Evolutionary conservation across 2,888 invertebrate species (phyloP), one percentile per base, ranked within the genome.

Genomic region (Tethea ocularis): DNA sequence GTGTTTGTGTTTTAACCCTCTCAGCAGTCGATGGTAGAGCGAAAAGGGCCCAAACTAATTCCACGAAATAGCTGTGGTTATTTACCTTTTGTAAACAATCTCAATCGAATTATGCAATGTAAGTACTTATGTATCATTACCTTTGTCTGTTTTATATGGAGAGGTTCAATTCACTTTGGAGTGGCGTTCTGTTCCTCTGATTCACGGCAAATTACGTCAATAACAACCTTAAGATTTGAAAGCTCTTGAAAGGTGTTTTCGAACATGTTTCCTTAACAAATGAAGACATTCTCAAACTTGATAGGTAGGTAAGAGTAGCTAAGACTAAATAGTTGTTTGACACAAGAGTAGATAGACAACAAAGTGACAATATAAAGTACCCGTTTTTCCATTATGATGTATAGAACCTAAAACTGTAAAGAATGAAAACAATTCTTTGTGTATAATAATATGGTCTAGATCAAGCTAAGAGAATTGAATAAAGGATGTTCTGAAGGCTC

Each of bases 381-480:
- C 8, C 6, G 29, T 7, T 29, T 29, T 29, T 33, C 13, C 33
- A 13, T 13, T 1, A 33, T 1, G 2, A 13, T 3, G 33, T 33
- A 33, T n/a, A 6, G 33, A 5, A 38, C n/a, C n/a, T 10, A 38
- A 38, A 38, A 46, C 46, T 20, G 8, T 1, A 10, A 46, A n/a
- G 1, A 20, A 46, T 46, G 1, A 6, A n/a, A 38, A 2, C 2
- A 7, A 17, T 46, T 10, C 20, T 17, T 20, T 46, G 20, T 7
- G 1, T 46, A 33, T 54, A 54, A 54, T 22, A 33, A 29, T n/a
- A 29, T 29, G 17, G 11, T 13, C 59, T 64, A 57, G 60, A 68
- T 62, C 52, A 57, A 41, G 63, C 58, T 52, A 57, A 61, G 64
- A 72, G 64, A 68, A 70, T 70, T 66, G 63, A 66, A 68, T 72